Base-by-base conservation (phyloP, 2,113 vertebrate genomes). In the Lates calcarifer region DNA sequence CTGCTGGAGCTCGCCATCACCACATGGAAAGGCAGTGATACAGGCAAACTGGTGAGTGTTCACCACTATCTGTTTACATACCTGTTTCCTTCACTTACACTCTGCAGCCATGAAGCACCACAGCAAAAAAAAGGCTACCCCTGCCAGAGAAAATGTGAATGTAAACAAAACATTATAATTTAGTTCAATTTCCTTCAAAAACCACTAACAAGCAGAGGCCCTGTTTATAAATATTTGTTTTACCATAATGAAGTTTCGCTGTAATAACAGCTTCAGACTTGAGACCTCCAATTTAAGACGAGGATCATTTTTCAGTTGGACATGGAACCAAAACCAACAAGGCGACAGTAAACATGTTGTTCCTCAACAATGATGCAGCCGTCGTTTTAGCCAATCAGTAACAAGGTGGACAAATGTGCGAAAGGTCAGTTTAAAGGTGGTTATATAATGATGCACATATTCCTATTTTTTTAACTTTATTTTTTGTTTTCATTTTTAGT, bases 1-100 rank as follows among this genome's bases (percentile, higher is more conserved):
- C 94, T 98, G 49, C 90, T 98, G 80, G 97, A 98, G 70, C 92
- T 98, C 17, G 96, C 96, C 67, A 97, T 98, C 90, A 98, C 96
- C 81, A 98, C 97, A 31, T 97, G 97, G 96, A 98, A 97, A 87
- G 97, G 97, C 82, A 94, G 89, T 55, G 47, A 95, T 0, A 91
- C 90, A 0, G 96, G 94, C 20, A 97, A 95, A 82, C 94, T 96
- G 93, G 97, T 97, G 86, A 93, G 96, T 82, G 20, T 20, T 20
- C 6, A 0, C 39, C 2, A 3, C 39, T 1, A 3, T 83, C n/a
- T 81, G 22, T 74, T 78, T 74, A 43, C 57, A 39, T 56, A 33
- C 18, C 18, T 81, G 39, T 37, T 28, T 70, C 33, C 41, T 71
- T 56, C 31, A 60, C 33, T 35, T 68, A 56, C 45, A 37, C 39